Conservation (phyloP, 2,888 invertebrate species). For the Tipula confusa region DNA sequence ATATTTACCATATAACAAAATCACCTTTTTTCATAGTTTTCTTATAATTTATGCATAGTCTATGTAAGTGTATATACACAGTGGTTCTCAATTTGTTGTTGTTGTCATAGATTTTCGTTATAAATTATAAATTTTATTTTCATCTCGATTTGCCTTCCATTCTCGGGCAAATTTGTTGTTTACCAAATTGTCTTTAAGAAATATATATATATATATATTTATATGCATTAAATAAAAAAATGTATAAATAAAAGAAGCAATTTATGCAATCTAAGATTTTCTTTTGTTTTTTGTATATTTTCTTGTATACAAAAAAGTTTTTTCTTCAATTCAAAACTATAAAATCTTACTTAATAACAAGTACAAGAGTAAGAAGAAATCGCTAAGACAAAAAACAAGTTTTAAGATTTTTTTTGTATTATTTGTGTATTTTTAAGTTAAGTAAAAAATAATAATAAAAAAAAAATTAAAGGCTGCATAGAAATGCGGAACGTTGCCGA, state of each 20-base stretch:
- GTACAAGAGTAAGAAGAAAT: background rate
- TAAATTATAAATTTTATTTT: background rate
- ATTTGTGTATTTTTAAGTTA: background rate
- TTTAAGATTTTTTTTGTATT: background rate
- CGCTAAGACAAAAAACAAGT: conserved; percentile 6
- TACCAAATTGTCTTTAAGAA: background rate
- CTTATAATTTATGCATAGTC: background rate
- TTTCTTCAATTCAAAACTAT: background rate
- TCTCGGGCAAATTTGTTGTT: background rate
- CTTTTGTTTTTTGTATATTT: background rate
- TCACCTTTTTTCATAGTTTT: background rate
- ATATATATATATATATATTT: background rate
- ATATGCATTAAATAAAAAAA: background rate
- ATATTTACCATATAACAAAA: background rate
- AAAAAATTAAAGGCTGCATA: background rate
- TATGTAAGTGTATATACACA: too few relatives aligned
- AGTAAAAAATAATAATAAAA: background rate
- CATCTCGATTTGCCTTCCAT: conserved; percentile 3
- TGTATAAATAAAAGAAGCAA: background rate
- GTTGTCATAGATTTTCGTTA: background rate
- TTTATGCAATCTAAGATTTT: conserved; percentile 7
- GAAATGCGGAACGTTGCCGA: too few relatives aligned
- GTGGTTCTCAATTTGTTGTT: too few relatives aligned
- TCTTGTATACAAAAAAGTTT: background rate
- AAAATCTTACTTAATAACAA: background rate